These are phyloP conservation scores for Holotrichia oblita DNA, from an alignment of 1,140 invertebrate genomes.

Conservation along the genomic window DNA sequence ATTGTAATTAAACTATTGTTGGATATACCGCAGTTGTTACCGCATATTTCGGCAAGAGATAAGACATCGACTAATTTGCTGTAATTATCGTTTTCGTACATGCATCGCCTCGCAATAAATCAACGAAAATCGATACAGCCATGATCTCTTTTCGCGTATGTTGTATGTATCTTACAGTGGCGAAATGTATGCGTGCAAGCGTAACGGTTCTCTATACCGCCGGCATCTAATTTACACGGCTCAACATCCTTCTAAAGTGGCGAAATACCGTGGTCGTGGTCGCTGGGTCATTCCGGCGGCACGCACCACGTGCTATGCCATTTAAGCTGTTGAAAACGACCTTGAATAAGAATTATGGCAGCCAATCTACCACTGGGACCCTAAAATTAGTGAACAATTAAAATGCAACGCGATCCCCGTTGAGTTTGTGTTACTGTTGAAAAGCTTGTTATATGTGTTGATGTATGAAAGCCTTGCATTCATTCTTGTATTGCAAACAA, in stretches of 20 bases:
- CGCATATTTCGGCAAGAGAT: neutral
- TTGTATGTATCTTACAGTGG: neutral
- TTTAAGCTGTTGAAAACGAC: neutral
- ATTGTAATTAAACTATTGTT: neutral
- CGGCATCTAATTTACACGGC: neutral
- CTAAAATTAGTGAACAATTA: constrained; percentile 34
- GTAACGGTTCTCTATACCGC: neutral
- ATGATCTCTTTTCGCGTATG: constrained; percentile 5
- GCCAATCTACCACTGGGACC: constrained; percentile 3
- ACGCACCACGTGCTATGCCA: neutral
- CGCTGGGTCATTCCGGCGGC: neutral
- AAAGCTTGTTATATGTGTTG: too few relatives aligned
- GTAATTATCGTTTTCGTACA: neutral
- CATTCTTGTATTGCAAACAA: too few relatives aligned
- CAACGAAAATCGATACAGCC: constrained; percentile 19
- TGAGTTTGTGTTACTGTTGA: neutral
- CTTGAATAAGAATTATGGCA: constrained; percentile 11
- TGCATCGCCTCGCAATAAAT: neutral
- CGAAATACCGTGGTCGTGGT: neutral
- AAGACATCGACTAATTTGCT: neutral
- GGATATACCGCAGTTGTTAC: neutral
- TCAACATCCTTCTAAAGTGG: neutral
- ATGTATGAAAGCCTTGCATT: too few relatives aligned
- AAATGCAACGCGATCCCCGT: neutral
- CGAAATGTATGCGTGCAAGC: neutral